These are phyloP conservation scores for Thalassoma bifasciatum DNA, from an alignment of 2,113 vertebrate genomes.

Conservation along the genomic window DNA sequence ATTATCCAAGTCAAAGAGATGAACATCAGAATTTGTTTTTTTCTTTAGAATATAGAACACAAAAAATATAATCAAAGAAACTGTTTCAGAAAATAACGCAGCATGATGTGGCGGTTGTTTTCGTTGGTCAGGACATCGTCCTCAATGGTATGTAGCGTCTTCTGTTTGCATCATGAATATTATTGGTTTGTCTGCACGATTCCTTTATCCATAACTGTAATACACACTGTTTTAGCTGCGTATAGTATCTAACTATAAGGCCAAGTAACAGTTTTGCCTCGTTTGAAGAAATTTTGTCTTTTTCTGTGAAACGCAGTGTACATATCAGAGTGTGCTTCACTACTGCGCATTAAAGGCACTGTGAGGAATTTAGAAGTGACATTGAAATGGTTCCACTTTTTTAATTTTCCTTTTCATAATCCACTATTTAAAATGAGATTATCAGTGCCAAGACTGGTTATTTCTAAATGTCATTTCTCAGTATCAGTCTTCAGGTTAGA, in stretches of 20 bases:
- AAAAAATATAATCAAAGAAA: neutral
- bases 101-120: neutral
- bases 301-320: too few relatives aligned
- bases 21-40: neutral
- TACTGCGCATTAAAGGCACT: too few relatives aligned
- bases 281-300: too few relatives aligned
- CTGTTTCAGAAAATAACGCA: neutral
- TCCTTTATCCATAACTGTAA: neutral
- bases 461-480: too few relatives aligned
- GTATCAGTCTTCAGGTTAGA: too few relatives aligned
- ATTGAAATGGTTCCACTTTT: too few relatives aligned
- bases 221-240: constrained; percentile 5
- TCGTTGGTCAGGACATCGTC: neutral
- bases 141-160: constrained; percentile 14
- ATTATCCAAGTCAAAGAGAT: too few relatives aligned
- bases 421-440: too few relatives aligned
- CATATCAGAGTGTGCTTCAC: too few relatives aligned
- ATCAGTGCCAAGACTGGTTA: too few relatives aligned
- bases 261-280: neutral
- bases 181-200: constrained; percentile 8
- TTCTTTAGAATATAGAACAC: neutral
- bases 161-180: constrained; percentile 1
- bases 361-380: too few relatives aligned
- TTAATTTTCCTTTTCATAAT: too few relatives aligned
- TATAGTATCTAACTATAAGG: neutral